These are phyloP conservation scores for Tetheella fluctuosa DNA, from an alignment of 2,888 invertebrate genomes.

Conservation along the genomic window DNA sequence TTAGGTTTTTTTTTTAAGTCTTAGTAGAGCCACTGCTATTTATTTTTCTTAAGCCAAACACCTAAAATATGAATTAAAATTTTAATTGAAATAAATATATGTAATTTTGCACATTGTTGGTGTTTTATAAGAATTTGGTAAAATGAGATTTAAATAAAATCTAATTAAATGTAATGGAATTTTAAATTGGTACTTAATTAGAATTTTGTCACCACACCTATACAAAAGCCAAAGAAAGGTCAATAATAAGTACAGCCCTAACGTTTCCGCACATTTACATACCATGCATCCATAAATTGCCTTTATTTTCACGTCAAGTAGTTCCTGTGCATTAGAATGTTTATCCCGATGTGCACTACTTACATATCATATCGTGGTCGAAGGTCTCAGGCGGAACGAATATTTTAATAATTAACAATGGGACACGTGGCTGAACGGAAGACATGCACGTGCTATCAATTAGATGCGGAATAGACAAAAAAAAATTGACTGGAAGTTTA, in stretches of 20 bases:
- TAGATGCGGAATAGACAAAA: slow-evolving; percentile 65
- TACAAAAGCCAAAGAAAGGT: background rate
- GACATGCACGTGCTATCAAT: slow-evolving; percentile 80
- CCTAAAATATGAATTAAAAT: no score
- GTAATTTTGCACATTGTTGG: no score
- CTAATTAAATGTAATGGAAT: background rate
- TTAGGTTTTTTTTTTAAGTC: no score
- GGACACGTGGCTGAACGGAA: slow-evolving; percentile 79
- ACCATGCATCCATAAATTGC: slow-evolving; percentile 49
- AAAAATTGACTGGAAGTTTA: slow-evolving; percentile 48
- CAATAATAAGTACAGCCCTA: background rate
- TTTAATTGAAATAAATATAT: no score
- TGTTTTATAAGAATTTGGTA: no score
- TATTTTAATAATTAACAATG: slow-evolving; percentile 71
- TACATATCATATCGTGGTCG: slow-evolving; percentile 53
- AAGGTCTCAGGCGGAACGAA: slow-evolving; percentile 63
- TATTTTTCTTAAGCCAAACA: no score
- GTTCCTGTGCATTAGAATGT: slow-evolving; percentile 53
- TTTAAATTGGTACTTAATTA: background rate
- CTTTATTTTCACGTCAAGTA: slow-evolving; percentile 62
- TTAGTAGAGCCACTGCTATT: no score
- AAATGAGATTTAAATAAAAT: no score
- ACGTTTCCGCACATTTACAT: slow-evolving; percentile 8
- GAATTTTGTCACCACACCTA: background rate
- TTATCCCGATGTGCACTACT: slow-evolving; percentile 41